Evolutionary conservation across 2,797 vertebrate species (phyloP).

Genomic region (Sus cebifrons): DNA sequence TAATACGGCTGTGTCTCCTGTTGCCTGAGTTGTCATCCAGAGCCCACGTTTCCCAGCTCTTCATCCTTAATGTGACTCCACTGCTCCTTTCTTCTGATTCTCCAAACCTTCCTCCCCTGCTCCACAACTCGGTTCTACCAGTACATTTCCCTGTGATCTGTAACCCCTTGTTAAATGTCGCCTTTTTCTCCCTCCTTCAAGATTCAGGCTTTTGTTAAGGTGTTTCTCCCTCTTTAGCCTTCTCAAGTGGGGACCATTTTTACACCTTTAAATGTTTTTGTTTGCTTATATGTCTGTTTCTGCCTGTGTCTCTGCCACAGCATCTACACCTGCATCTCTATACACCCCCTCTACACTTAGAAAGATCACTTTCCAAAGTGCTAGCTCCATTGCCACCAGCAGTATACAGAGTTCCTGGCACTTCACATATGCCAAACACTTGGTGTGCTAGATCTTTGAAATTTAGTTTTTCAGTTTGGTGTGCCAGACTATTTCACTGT

Average conservation of each 20-base stretch:
- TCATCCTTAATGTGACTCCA: neutral
- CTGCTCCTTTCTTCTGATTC: neutral
- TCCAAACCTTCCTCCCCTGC: neutral
- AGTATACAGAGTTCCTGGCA: neutral
- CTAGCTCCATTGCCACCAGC: neutral
- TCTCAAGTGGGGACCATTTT: neutral
- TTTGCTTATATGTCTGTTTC: neutral
- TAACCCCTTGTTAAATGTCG: neutral
- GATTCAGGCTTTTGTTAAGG: neutral
- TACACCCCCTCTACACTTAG: neutral
- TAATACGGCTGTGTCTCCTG: neutral
- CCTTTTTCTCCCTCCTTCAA: neutral
- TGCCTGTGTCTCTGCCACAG: neutral
- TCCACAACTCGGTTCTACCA: neutral
- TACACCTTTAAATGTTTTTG: neutral
- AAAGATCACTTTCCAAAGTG: neutral
- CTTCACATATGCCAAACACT: neutral
- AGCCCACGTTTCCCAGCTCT: neutral
- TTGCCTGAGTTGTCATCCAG: neutral
- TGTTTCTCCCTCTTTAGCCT: neutral
- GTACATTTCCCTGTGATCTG: neutral
- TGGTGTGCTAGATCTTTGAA: constrained; percentile 45
- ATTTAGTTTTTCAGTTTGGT: neutral
- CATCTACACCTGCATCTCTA: neutral
- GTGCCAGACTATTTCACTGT: neutral